These are phyloP conservation scores for Unio delphinus DNA, from an alignment of 2,888 invertebrate genomes.

Conservation along the genomic window DNA sequence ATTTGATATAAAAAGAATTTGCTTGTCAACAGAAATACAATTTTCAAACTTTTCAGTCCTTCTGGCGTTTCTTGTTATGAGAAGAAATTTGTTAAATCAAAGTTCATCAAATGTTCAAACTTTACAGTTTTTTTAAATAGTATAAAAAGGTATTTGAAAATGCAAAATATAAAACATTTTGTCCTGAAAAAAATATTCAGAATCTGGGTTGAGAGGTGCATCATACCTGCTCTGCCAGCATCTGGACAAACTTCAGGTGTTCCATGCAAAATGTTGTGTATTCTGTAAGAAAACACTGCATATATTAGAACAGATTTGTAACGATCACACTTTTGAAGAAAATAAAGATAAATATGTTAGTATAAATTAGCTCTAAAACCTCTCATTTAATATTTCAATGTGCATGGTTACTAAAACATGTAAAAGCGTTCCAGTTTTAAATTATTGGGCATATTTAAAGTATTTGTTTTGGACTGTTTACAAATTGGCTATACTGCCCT, in stretches of 20 bases:
- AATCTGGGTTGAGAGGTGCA: not conserved
- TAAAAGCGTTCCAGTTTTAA: no score
- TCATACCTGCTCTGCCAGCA: slow-evolving; percentile 34
- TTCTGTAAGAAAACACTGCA: slow-evolving; percentile 25
- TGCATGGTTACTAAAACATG: no score
- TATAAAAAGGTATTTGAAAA: not conserved
- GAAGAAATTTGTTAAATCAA: no score
- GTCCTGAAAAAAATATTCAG: slow-evolving; percentile 7
- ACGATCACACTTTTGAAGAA: not conserved
- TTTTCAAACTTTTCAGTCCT: not conserved
- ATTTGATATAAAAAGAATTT: slow-evolving; percentile 1
- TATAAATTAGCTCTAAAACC: not conserved
- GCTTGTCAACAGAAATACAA: not conserved
- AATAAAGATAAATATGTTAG: not conserved
- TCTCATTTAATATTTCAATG: not conserved
- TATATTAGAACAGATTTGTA: not conserved
- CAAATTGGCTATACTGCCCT: no score
- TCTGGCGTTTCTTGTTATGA: not conserved
- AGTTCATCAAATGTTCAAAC: no score
- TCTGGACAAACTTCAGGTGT: slow-evolving; percentile 38
- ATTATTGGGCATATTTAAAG: no score
- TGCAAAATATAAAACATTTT: not conserved
- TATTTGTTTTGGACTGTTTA: no score
- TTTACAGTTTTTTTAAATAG: no score
- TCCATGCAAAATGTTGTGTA: slow-evolving; percentile 47